Conservation (phyloP, 2,113 vertebrate genomes). For the Larimichthys crocea region DNA sequence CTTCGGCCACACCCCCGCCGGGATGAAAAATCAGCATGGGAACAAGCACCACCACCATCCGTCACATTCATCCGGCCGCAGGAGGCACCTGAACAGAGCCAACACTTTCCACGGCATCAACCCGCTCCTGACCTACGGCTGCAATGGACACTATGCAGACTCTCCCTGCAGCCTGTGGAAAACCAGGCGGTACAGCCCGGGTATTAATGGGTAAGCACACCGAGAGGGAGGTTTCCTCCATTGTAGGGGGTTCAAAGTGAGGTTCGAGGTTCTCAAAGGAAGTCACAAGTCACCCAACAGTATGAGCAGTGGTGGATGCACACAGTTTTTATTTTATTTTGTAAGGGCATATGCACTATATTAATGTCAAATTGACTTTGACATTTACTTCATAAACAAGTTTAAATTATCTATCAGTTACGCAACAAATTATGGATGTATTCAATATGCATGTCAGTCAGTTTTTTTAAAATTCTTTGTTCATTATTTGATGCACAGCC, state of each 20-base stretch:
- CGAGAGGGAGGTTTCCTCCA: too few relatives aligned
- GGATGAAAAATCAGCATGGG: conserved; percentile 74
- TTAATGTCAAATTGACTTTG: too few relatives aligned
- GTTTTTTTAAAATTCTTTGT: not conserved
- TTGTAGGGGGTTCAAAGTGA: too few relatives aligned
- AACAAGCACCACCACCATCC: conserved; percentile 74
- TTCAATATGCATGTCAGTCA: not conserved
- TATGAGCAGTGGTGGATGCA: not conserved
- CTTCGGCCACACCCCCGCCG: conserved; percentile 81
- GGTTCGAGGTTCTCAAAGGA: too few relatives aligned
- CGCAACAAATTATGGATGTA: not conserved
- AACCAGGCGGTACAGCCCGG: conserved; percentile 90
- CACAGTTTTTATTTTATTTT: not conserved
- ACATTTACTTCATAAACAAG: not conserved
- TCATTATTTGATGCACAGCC: not conserved
- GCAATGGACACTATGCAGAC: conserved; percentile 74
- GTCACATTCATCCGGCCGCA: conserved; percentile 83
- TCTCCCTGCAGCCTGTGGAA: conserved; percentile 93
- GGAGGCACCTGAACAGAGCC: conserved; percentile 94
- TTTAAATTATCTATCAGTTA: not conserved
- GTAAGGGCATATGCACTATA: not conserved
- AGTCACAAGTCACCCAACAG: not conserved
- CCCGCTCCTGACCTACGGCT: conserved; percentile 85
- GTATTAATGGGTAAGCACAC: conserved; percentile 91
- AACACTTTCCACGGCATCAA: conserved; percentile 94